A percentile compares a stretch with the other conserved stretches of the same genome.
Evolutionary conservation across 2,797 vertebrate species (phyloP).

Genomic region (Knipowitschia caucasica): DNA sequence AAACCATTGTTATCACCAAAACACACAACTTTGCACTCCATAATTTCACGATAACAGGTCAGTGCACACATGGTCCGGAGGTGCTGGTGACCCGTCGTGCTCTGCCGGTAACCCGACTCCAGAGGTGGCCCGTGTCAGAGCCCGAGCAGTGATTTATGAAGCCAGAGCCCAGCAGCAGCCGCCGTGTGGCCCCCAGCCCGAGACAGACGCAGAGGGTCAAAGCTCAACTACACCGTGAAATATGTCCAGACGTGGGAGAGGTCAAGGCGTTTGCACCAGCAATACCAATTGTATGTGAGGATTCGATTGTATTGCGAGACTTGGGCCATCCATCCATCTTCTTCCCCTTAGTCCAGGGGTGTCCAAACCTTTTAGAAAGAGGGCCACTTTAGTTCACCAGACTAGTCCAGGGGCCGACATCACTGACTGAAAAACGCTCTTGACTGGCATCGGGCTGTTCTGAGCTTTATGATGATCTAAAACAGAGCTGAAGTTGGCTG

Average conservation of each 20-base stretch:
- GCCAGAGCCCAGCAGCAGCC: conserved; percentile 36
- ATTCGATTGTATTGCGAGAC: too few species aligned
- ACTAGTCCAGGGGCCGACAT: too few species aligned
- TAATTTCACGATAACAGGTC: conserved; percentile 4
- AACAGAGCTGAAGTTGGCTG: too few species aligned
- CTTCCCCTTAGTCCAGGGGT: too few species aligned
- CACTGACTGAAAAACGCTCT: too few species aligned
- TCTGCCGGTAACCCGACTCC: conserved; percentile 39
- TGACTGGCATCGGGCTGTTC: too few species aligned
- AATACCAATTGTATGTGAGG: too few species aligned
- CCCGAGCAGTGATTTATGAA: conserved; percentile 60
- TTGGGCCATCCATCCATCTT: too few species aligned
- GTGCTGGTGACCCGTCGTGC: conserved; percentile 37
- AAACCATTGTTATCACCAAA: conserved; percentile 1
- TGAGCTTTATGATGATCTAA: too few species aligned
- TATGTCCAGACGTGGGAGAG: conserved; percentile 50
- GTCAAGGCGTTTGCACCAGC: conserved; percentile 29
- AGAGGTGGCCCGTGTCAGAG: conserved; percentile 45
- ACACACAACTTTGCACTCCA: background rate
- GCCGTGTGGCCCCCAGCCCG: conserved; percentile 35
- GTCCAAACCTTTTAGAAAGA: too few species aligned
- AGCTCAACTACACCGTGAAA: conserved; percentile 69
- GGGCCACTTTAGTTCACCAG: too few species aligned
- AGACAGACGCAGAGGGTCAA: conserved; percentile 55
- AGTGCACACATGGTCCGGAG: conserved; percentile 30